Percentiles rank a stretch among this genome's conserved stretches.
These are phyloP conservation scores for Panzeria rudis DNA, from an alignment of 2,888 invertebrate species.

Conservation along the genomic window DNA sequence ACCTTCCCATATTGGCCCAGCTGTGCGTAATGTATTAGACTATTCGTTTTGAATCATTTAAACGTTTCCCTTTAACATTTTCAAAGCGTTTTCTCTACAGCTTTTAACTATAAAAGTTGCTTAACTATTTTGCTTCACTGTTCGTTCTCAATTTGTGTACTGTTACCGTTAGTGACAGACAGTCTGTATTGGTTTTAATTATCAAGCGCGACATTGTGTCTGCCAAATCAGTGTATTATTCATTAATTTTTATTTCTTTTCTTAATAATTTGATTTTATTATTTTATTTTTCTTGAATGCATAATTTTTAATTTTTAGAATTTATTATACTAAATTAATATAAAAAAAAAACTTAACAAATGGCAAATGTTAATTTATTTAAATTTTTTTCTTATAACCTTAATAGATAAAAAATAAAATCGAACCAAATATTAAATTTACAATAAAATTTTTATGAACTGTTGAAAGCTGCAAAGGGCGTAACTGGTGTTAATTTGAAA, in stretches of 20 bases:
- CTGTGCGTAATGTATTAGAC: not conserved
- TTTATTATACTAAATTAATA: not conserved
- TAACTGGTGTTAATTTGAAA: not conserved
- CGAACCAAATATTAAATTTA: not conserved
- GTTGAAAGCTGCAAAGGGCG: not conserved
- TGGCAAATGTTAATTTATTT: slow-evolving; percentile 45
- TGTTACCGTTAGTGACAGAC: not conserved
- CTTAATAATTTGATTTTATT: slow-evolving; percentile 4
- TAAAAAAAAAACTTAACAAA: slow-evolving; percentile 9
- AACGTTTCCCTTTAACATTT: not conserved
- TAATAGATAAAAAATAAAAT: not conserved
- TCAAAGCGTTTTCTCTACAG: not conserved
- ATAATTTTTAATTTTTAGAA: slow-evolving; percentile 28
- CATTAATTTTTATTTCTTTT: slow-evolving; percentile 54
- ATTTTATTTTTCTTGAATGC: slow-evolving; percentile 5
- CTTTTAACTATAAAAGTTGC: not conserved
- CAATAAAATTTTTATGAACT: not conserved
- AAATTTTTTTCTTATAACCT: slow-evolving; percentile 2
- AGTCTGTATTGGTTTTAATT: slow-evolving; percentile 16
- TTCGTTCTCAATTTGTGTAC: not conserved
- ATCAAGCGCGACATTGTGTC: slow-evolving; percentile 64
- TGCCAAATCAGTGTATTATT: slow-evolving; percentile 62
- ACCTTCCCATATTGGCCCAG: too few species aligned
- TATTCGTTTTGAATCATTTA: not conserved
- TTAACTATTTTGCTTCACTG: not conserved